These are phyloP conservation scores for Hypomecis atomaria DNA, from an alignment of 2,888 invertebrate species.

Conservation along the genomic window DNA sequence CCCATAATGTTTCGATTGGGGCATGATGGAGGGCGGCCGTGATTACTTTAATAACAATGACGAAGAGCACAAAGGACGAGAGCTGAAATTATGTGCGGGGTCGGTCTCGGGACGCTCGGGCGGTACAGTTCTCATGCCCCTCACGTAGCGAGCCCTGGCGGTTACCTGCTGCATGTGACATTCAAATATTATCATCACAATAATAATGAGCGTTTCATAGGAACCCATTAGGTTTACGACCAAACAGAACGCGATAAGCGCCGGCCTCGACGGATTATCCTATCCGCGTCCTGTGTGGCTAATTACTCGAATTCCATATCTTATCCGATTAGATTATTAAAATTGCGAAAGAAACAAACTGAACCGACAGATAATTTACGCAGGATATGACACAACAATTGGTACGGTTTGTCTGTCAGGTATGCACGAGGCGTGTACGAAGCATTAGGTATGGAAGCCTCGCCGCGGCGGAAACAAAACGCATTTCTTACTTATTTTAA, in stretches of 20 bases:
- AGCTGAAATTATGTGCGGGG: conserved; percentile 79
- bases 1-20: conserved; percentile 84
- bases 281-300: conserved; percentile 45
- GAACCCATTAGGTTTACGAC: conserved; percentile 66
- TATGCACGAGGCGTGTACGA: conserved; percentile 59
- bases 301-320: conserved; percentile 43
- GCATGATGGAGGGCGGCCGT: conserved; percentile 79
- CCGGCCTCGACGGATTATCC: conserved; percentile 49
- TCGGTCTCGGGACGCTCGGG: conserved; percentile 68
- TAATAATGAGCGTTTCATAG: conserved; percentile 78
- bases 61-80: conserved; percentile 77
- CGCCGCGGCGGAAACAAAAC: conserved; percentile 75
- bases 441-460: conserved; percentile 73
- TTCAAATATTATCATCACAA: conserved; percentile 76
- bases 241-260: conserved; percentile 58
- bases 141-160: conserved; percentile 73
- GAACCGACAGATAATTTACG: conserved; percentile 40
- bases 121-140: conserved; percentile 76
- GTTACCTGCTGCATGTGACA: conserved; percentile 70
- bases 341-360: conserved; percentile 31
- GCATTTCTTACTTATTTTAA: conserved; percentile 77
- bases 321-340: conserved; percentile 35
- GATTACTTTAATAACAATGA: conserved; percentile 85
- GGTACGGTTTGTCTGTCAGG: conserved; percentile 53
- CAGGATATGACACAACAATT: conserved; percentile 42